A percentile compares a stretch with the other conserved stretches of the same genome.
These are phyloP conservation scores for Hippocampus guttulatus DNA, from an alignment of 2,113 vertebrate species.

Conservation along the genomic window DNA sequence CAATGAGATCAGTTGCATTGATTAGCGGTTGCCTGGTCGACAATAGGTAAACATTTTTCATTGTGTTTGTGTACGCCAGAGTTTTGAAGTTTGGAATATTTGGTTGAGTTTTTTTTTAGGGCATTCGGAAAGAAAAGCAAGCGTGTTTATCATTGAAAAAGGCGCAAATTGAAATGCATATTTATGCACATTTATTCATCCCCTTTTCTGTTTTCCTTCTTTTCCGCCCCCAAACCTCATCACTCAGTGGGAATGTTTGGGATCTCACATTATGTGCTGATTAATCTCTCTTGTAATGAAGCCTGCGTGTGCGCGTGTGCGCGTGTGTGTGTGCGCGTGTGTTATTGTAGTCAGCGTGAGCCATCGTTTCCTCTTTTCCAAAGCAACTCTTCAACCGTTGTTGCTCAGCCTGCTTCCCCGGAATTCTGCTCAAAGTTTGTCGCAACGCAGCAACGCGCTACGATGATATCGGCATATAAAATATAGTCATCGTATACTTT, in stretches of 20 bases:
- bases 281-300: background rate
- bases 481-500: background rate
- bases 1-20: background rate
- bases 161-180: background rate
- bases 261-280: background rate
- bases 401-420: background rate
- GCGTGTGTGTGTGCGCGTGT: background rate
- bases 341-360: background rate
- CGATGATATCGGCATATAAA: background rate
- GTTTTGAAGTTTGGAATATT: background rate
- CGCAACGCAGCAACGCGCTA: background rate
- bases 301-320: too few relatives aligned
- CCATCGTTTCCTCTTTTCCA: background rate
- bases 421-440: background rate
- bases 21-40: background rate
- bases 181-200: background rate
- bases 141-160: background rate
- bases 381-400: too few relatives aligned
- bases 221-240: background rate
- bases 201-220: background rate
- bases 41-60: background rate
- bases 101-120: conserved; percentile 1
- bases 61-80: background rate
- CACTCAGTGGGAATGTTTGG: background rate
- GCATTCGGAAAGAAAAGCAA: background rate